These are phyloP conservation scores for Neostethus bicornis DNA, from an alignment of 2,797 vertebrate species.

Conservation along the genomic window DNA sequence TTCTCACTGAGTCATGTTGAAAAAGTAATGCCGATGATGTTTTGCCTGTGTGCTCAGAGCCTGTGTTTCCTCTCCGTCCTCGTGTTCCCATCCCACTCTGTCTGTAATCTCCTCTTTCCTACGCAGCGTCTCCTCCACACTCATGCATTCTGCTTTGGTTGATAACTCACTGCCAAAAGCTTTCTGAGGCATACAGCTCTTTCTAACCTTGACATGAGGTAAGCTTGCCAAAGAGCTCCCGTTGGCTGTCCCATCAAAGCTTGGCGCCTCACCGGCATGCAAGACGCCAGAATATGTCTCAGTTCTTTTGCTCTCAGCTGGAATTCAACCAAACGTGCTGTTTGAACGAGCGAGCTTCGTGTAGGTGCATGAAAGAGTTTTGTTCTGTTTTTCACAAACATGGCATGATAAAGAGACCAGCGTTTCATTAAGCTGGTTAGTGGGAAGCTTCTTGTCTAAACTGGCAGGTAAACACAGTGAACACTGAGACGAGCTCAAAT, in stretches of 20 bases:
- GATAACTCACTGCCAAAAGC: conserved; percentile 56
- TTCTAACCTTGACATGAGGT: conserved; percentile 62
- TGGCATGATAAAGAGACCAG: conserved; percentile 19
- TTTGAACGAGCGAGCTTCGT: conserved; percentile 50
- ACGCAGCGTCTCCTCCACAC: conserved; percentile 46
- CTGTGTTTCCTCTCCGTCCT: conserved; percentile 14
- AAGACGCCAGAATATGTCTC: conserved; percentile 9
- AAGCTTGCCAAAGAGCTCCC: conserved; percentile 54
- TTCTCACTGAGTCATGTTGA: conserved; percentile 7
- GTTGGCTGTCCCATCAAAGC: conserved; percentile 34
- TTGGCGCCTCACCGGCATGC: conserved; percentile 60
- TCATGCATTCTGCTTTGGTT: conserved; percentile 71
- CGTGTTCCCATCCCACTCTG: conserved; percentile 31
- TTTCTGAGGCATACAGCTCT: conserved; percentile 68
- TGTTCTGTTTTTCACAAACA: conserved; percentile 8
- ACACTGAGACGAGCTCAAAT: too few species aligned
- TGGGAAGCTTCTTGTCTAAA: not conserved
- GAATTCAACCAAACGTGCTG: conserved; percentile 52
- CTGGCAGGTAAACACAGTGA: too few species aligned
- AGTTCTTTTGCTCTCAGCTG: conserved; percentile 22
- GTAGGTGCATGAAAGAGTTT: conserved; percentile 39
- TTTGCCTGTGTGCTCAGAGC: conserved; percentile 20
- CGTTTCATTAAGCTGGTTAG: not conserved
- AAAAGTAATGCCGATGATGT: conserved; percentile 8
- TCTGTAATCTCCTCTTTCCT: conserved; percentile 30